Percentiles rank a stretch among this genome's conserved stretches.
These are phyloP conservation scores for Psittacula derbiana DNA, from an alignment of 2,797 vertebrate genomes.

Conservation along the genomic window DNA sequence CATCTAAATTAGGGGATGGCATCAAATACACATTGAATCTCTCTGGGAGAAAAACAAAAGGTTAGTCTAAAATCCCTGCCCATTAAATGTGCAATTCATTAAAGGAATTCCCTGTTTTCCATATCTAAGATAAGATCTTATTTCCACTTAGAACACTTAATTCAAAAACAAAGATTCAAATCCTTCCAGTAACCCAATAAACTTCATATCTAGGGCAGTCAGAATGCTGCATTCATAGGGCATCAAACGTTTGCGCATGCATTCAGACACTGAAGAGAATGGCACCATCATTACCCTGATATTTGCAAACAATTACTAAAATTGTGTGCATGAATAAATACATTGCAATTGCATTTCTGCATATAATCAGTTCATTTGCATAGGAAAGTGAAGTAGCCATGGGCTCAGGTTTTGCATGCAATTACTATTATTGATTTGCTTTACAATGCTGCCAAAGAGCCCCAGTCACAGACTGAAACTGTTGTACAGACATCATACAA, in stretches of 20 bases:
- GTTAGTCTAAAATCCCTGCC: conserved; percentile 77
- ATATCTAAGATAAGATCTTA: neutral
- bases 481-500: neutral
- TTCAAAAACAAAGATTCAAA: neutral
- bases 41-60: conserved; percentile 84
- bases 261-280: neutral
- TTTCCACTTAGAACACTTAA: neutral
- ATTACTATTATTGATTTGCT: neutral
- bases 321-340: neutral
- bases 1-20: conserved; percentile 86
- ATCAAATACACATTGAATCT: conserved; percentile 89
- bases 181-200: neutral
- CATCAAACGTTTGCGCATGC: neutral
- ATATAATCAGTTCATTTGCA: neutral
- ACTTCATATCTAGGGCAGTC: neutral
- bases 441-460: neutral
- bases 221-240: neutral
- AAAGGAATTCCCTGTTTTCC: conserved; percentile 66
- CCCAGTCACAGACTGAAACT: neutral
- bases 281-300: neutral
- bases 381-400: neutral
- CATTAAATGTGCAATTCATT: conserved; percentile 59
- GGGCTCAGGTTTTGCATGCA: neutral
- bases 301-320: neutral
- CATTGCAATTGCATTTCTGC: neutral